Conservation (phyloP, 2,888 invertebrate species). For the Pegoplata infirma region DNA sequence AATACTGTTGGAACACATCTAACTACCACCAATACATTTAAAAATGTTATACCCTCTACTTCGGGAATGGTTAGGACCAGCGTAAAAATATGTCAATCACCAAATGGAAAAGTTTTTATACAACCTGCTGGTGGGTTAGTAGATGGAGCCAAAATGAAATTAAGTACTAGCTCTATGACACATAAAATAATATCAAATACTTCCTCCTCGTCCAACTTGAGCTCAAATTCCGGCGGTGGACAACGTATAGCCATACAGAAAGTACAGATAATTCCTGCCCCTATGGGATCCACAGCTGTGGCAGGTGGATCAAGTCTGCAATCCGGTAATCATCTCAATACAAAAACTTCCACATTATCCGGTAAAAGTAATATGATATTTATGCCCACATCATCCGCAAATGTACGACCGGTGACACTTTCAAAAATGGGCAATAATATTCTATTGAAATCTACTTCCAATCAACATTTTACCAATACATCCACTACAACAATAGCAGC, state of each 20-base stretch:
- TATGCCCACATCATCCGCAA: constrained; percentile 69
- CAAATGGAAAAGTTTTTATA: constrained; percentile 76
- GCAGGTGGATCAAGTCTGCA: constrained; percentile 57
- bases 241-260: constrained; percentile 76
- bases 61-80: constrained; percentile 72
- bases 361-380: constrained; percentile 76
- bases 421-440: constrained; percentile 63
- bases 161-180: constrained; percentile 56
- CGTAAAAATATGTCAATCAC: constrained; percentile 75
- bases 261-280: constrained; percentile 74
- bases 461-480: constrained; percentile 47
- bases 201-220: constrained; percentile 46
- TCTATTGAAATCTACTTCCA: constrained; percentile 47
- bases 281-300: constrained; percentile 66
- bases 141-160: constrained; percentile 63
- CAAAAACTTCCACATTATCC: constrained; percentile 34
- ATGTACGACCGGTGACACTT: constrained; percentile 58
- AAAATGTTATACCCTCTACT: constrained; percentile 68
- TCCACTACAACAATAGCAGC: constrained; percentile 59
- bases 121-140: constrained; percentile 71
- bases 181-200: constrained; percentile 64
- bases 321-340: constrained; percentile 52
- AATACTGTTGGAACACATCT: constrained; percentile 44
- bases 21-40: constrained; percentile 62
- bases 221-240: constrained; percentile 67